Conservation (phyloP, 2,888 invertebrate genomes). For the Gnatocerus cornutus region DNA sequence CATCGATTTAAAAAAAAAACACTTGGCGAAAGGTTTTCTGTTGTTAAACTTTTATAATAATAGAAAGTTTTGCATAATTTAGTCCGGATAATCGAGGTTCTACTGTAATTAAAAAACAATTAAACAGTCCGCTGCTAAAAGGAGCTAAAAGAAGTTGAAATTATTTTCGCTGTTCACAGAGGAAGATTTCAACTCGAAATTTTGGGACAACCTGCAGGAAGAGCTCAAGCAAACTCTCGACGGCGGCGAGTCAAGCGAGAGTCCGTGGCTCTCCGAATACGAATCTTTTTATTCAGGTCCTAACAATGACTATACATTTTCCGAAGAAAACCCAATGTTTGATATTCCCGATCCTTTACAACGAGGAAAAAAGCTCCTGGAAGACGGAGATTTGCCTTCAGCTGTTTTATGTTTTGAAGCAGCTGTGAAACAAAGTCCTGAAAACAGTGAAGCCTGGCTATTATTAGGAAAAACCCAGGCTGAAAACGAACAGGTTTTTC, state of each 20-base stretch:
- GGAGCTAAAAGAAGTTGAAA: no score
- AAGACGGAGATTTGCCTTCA: slow-evolving; percentile 92
- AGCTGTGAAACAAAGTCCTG: slow-evolving; percentile 88
- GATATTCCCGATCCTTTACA: slow-evolving; percentile 85
- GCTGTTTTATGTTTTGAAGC: slow-evolving; percentile 98
- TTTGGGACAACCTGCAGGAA: slow-evolving; percentile 80
- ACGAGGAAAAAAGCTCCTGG: slow-evolving; percentile 88
- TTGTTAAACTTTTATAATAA: no score
- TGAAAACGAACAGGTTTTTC: slow-evolving; percentile 91
- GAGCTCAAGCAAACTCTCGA: slow-evolving; percentile 80
- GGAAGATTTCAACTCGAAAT: slow-evolving; percentile 75
- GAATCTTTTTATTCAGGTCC: slow-evolving; percentile 76
- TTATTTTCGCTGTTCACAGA: slow-evolving; percentile 41
- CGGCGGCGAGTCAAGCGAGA: slow-evolving; percentile 75
- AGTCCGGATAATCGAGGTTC: no score
- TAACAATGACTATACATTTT: slow-evolving; percentile 83
- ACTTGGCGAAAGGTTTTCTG: no score
- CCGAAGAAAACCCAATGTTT: slow-evolving; percentile 89
- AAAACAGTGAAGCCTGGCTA: slow-evolving; percentile 89
- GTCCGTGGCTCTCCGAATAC: slow-evolving; percentile 81
- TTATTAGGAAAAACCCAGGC: slow-evolving; percentile 93
- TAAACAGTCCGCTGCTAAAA: no score
- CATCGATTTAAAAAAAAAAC: no score
- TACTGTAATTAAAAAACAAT: no score
- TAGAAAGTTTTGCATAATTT: no score